A percentile compares a stretch with the other conserved stretches of the same genome.
Conservation (phyloP, 2,797 vertebrate species). For the Cephalopachus bancanus region DNA sequence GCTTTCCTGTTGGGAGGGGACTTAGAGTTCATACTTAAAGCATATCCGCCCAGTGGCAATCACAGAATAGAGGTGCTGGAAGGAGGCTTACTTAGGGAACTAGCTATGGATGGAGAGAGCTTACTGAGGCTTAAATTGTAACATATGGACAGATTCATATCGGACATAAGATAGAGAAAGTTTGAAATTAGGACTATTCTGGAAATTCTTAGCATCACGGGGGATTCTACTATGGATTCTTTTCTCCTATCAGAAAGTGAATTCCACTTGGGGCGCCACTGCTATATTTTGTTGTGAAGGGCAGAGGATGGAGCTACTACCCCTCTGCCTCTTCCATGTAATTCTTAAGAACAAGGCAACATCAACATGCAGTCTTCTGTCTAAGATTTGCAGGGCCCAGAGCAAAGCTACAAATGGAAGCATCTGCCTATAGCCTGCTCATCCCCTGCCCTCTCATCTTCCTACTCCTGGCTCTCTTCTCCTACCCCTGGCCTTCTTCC, state of each 20-base stretch:
- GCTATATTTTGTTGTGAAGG: not conserved
- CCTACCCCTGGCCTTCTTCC: not conserved
- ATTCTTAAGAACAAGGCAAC: slow-evolving; percentile 22
- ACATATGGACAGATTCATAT: not conserved
- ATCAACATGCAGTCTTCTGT: not conserved
- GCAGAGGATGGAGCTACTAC: not conserved
- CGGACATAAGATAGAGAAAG: not conserved
- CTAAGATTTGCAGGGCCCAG: not conserved
- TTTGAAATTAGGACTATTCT: slow-evolving; percentile 41
- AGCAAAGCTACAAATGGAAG: not conserved
- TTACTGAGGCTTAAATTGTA: slow-evolving; percentile 1
- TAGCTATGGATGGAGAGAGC: not conserved
- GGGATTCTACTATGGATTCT: slow-evolving; percentile 7
- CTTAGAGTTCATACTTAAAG: not conserved
- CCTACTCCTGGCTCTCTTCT: not conserved
- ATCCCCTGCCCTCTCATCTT: not conserved
- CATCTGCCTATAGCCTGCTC: not conserved
- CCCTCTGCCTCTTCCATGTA: not conserved
- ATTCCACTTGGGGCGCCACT: not conserved
- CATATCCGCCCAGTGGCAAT: not conserved
- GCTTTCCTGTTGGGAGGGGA: not conserved
- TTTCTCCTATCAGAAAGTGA: slow-evolving; percentile 36
- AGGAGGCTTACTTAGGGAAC: not conserved
- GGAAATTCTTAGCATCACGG: not conserved
- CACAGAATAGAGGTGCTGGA: not conserved